Percentiles rank a stretch among this genome's conserved stretches.
Conservation (phyloP, 2,888 invertebrate species). For the Muscina levida region DNA sequence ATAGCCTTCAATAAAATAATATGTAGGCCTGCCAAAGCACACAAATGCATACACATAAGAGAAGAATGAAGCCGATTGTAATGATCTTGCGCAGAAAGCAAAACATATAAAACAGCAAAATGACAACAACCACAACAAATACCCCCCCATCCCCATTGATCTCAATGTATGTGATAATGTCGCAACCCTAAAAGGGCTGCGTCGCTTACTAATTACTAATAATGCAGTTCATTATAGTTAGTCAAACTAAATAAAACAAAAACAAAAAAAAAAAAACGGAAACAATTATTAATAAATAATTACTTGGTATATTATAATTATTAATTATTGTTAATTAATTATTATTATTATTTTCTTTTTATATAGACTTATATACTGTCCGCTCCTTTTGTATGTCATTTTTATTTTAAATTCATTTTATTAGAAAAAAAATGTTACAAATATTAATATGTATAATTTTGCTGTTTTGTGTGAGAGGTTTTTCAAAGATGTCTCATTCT, state of each 20-base stretch:
- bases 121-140: not conserved
- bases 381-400: constrained; percentile 10
- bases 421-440: constrained; percentile 14
- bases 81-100: no score
- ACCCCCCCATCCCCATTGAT: constrained; percentile 53
- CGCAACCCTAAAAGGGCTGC: constrained; percentile 55
- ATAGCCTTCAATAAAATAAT: no score
- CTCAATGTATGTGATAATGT: constrained; percentile 64
- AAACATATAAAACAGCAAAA: constrained; percentile 25
- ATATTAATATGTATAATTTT: not conserved
- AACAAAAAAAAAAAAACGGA: not conserved
- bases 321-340: constrained; percentile 40
- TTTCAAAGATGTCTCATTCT: no score
- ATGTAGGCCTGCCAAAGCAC: no score
- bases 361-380: constrained; percentile 38
- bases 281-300: constrained; percentile 16
- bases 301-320: constrained; percentile 38
- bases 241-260: constrained; percentile 50
- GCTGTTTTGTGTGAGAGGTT: constrained; percentile 17
- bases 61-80: no score
- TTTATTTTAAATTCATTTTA: constrained; percentile 22
- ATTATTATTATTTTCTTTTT: constrained; percentile 22
- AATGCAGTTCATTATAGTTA: constrained; percentile 56
- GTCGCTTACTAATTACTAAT: constrained; percentile 51
- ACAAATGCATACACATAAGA: no score